Evolutionary conservation across 2,888 invertebrate species (phyloP).

Genomic region (Pyrochroa serraticornis): DNA sequence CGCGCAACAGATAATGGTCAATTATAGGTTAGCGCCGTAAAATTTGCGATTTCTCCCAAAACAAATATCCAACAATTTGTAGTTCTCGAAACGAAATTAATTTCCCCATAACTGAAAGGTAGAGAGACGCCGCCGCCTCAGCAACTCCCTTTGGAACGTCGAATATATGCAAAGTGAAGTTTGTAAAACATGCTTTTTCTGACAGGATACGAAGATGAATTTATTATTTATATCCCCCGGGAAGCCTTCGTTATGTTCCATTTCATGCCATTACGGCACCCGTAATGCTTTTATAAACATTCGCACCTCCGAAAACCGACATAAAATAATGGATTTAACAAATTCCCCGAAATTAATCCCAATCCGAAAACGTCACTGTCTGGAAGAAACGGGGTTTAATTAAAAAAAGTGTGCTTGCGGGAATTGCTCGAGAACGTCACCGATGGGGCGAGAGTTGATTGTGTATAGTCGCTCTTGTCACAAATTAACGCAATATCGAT

Average conservation of each 20-base stretch:
- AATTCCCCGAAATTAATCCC: constrained; percentile 12
- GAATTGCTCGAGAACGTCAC: too few relatives aligned
- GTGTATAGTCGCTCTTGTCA: constrained; percentile 22
- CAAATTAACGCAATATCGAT: constrained; percentile 26
- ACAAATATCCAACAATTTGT: not conserved
- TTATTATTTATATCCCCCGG: constrained; percentile 48
- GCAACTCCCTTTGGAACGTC: constrained; percentile 1
- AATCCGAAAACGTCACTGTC: too few relatives aligned
- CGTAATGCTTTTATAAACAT: constrained; percentile 41
- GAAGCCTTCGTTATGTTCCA: constrained; percentile 33
- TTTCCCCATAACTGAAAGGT: not conserved
- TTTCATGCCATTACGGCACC: constrained; percentile 35
- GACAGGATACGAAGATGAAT: constrained; percentile 46
- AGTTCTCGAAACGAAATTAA: not conserved
- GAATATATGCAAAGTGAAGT: constrained; percentile 42
- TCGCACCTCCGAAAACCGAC: constrained; percentile 29
- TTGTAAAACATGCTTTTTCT: constrained; percentile 43
- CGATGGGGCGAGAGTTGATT: constrained; percentile 4
- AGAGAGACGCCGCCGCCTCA: not conserved
- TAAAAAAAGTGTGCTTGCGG: not conserved
- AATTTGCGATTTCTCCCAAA: constrained; percentile 10
- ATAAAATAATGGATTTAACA: constrained; percentile 25
- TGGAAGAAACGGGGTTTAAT: constrained; percentile 5
- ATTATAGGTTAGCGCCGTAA: constrained; percentile 11
- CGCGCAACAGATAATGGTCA: constrained; percentile 10